Conservation (phyloP, 2,797 vertebrate genomes). For the Myotis findleyi region DNA sequence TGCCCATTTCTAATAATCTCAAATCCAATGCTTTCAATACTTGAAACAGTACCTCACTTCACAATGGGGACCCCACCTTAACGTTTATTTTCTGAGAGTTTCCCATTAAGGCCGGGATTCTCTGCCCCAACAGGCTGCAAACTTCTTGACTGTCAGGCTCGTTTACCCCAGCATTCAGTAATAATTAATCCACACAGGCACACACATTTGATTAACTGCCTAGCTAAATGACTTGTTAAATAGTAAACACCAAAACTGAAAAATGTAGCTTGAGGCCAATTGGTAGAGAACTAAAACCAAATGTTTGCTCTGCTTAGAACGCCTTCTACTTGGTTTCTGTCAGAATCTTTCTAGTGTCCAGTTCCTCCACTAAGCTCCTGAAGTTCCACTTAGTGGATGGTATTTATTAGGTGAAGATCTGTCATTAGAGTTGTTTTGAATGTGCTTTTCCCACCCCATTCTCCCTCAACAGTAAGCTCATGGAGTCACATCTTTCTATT, state of each 20-base stretch:
- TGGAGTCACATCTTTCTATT: background rate
- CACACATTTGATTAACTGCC: background rate
- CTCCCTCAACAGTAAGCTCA: background rate
- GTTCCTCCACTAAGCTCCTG: background rate
- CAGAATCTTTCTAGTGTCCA: background rate
- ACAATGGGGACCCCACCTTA: background rate
- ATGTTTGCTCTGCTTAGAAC: background rate
- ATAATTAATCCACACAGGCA: background rate
- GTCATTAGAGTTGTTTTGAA: background rate
- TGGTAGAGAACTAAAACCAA: slow-evolving; percentile 13
- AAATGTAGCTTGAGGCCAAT: background rate
- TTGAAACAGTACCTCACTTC: slow-evolving; percentile 8
- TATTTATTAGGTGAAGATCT: background rate
- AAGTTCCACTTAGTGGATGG: background rate
- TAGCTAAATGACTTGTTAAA: background rate
- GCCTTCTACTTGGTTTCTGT: background rate
- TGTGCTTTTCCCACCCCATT: background rate
- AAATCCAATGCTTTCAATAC: background rate
- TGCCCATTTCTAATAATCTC: background rate
- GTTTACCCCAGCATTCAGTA: background rate
- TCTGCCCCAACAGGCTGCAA: background rate
- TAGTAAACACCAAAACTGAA: slow-evolving; percentile 5
- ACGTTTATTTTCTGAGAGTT: background rate
- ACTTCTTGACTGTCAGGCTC: background rate
- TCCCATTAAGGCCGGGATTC: background rate